Evolutionary conservation across 2,888 invertebrate species (phyloP).

Genomic region (Erannis defoliaria): DNA sequence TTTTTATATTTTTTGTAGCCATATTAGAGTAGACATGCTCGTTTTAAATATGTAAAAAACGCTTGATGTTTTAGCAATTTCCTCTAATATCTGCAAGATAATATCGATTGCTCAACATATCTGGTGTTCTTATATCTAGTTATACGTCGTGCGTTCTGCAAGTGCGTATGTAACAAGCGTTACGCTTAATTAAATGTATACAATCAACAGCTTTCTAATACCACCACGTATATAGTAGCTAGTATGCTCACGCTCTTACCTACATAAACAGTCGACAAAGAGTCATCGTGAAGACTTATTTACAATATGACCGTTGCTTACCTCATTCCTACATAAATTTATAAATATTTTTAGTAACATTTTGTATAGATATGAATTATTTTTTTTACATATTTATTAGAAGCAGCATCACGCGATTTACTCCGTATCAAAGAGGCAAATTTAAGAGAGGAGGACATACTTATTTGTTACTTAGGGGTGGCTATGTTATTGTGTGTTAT

Average conservation of each 20-base stretch:
- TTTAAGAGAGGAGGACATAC: too few species aligned
- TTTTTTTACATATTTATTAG: too few species aligned
- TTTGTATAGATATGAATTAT: too few species aligned
- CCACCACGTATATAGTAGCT: slow-evolving; percentile 41
- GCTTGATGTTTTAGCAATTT: neutral
- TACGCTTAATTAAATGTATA: slow-evolving; percentile 58
- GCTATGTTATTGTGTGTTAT: too few species aligned
- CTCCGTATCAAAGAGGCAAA: too few species aligned
- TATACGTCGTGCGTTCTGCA: slow-evolving; percentile 23
- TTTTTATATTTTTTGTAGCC: too few species aligned
- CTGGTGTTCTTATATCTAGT: slow-evolving; percentile 9
- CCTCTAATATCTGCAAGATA: neutral
- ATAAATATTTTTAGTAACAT: neutral
- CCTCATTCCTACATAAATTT: too few species aligned
- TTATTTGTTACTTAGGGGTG: too few species aligned
- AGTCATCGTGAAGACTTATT: slow-evolving; percentile 6
- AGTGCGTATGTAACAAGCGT: slow-evolving; percentile 52
- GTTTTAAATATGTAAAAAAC: neutral
- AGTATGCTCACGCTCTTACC: slow-evolving; percentile 36
- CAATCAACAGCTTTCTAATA: slow-evolving; percentile 65
- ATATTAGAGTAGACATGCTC: too few species aligned
- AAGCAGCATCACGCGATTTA: too few species aligned
- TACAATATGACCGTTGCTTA: neutral
- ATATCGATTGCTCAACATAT: neutral
- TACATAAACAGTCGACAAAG: neutral